Evolutionary conservation across 2,113 vertebrate species (phyloP).

Genomic region (Myotis yumanensis): DNA sequence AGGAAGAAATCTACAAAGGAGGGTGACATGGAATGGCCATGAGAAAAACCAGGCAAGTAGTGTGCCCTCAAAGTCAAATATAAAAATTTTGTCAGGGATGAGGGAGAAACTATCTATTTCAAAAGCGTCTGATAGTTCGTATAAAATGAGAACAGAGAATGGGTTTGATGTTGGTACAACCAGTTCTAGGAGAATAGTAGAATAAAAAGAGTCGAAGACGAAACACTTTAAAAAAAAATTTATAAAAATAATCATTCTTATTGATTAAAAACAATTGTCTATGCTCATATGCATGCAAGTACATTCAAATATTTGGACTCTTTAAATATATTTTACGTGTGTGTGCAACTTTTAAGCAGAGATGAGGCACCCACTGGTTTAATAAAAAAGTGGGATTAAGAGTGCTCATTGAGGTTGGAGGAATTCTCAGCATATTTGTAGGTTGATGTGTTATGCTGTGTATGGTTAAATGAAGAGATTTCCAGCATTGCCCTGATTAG

Average conservation of each 20-base stretch:
- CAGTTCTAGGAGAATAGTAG: background rate
- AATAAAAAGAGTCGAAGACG: background rate
- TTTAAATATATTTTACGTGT: background rate
- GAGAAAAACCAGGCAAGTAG: background rate
- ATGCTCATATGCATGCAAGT: background rate
- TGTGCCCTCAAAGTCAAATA: background rate
- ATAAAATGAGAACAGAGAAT: background rate
- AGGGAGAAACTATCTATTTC: background rate
- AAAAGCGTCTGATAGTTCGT: background rate
- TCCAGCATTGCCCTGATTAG: background rate
- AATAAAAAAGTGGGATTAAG: background rate
- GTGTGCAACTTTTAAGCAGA: background rate
- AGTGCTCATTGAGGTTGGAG: background rate
- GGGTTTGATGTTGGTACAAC: background rate
- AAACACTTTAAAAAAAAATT: background rate
- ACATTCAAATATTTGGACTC: background rate
- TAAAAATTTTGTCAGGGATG: background rate
- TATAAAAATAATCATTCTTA: background rate
- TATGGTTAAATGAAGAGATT: background rate
- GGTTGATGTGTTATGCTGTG: background rate
- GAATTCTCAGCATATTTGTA: background rate
- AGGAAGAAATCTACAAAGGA: background rate
- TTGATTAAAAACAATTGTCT: background rate
- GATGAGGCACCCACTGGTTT: background rate
- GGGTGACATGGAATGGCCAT: background rate